Base-by-base conservation (phyloP, 2,888 invertebrate species). In the Pollenia amentaria region DNA sequence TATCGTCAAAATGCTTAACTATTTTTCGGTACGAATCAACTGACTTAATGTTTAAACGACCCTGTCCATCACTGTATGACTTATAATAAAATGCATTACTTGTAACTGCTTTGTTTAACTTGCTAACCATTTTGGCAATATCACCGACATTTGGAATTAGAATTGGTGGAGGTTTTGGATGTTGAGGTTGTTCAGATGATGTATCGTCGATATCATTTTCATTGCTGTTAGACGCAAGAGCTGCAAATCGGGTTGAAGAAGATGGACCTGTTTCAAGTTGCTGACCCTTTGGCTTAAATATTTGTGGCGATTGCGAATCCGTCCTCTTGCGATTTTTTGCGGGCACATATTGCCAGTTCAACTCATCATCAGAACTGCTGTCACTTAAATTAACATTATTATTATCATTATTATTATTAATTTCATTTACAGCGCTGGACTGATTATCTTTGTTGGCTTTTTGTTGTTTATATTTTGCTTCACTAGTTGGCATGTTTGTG, bases 11-110 rank as follows among this genome's bases (percentile, higher is more conserved):
- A 18, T 65, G n/a, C 14, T 55, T 65, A 18, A 40, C 29, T 67
- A 65, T 9, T 53, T 65, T 77, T 77, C 53, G 12, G 18, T 51
- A 77, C 4, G 65, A 65, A 14, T 76, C 51, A 42, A 76, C 76
- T 42, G 76, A 44, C 48, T 76, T 51, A 64, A 76, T 16, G 38
- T 46, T 76, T 65, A 76, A 51, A 8, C 76, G 48, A 53, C 64
- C 76, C 51, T 51, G 51, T 14, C 64, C 76, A 51, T 76, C 64
- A 12, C 76, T 64, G 14, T 48, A 55, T 6, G 76, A 64, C 46
- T 76, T 76, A 53, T 65, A 76, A 51, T 55, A 21, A 53, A 64
- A 48, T 48, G 48, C 51, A 38, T 57, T 51, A n/a, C 14, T n/a
- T 29, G 12, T 21, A 42, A 76, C 48, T 40, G 64, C 29, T 55